Percentiles rank a stretch among this genome's conserved stretches.
phyloP scores from a whole-genome alignment of 1,140 invertebrate genomes.

The Lordiphosa clarofinis region DNA sequence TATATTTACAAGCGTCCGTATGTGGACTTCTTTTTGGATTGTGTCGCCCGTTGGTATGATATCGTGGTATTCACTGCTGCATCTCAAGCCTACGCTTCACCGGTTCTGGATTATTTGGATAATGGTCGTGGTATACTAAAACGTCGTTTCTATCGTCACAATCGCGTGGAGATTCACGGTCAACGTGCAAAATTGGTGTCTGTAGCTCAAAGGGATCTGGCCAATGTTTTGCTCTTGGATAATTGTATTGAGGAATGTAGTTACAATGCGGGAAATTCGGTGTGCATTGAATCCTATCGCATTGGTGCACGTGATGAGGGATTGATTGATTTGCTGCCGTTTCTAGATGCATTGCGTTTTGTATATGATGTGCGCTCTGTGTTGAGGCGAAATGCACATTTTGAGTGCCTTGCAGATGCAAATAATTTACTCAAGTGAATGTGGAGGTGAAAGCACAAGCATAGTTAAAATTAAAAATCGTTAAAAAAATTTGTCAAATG shows the following conservation, averaged over 20 bases:
- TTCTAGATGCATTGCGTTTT: constrained; percentile 50
- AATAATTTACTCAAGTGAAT: no score
- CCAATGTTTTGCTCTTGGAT: constrained; percentile 35
- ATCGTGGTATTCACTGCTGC: constrained; percentile 35
- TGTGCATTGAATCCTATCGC: constrained; percentile 27
- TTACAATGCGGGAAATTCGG: constrained; percentile 36
- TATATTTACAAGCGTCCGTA: constrained; percentile 48
- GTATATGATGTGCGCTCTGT: constrained; percentile 42
- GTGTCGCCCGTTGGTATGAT: constrained; percentile 50
- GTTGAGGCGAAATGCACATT: constrained; percentile 13
- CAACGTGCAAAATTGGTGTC: constrained; percentile 26
- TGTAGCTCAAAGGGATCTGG: constrained; percentile 5
- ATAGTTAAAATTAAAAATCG: no score
- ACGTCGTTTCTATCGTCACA: constrained; percentile 23
- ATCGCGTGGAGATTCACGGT: constrained; percentile 30
- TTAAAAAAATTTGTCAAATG: no score
- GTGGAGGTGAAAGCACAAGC: no score
- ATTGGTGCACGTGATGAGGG: constrained; percentile 16
- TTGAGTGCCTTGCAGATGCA: background rate
- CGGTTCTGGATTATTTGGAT: constrained; percentile 41
- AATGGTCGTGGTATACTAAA: constrained; percentile 22
- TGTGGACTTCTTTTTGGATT: constrained; percentile 45
- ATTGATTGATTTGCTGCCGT: constrained; percentile 39
- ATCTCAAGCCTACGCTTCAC: constrained; percentile 21
- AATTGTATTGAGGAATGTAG: constrained; percentile 27